Evolutionary conservation across 2,797 vertebrate species (phyloP), one percentile per base, ranked within the genome.

Genomic region (Chrosomus eos): DNA sequence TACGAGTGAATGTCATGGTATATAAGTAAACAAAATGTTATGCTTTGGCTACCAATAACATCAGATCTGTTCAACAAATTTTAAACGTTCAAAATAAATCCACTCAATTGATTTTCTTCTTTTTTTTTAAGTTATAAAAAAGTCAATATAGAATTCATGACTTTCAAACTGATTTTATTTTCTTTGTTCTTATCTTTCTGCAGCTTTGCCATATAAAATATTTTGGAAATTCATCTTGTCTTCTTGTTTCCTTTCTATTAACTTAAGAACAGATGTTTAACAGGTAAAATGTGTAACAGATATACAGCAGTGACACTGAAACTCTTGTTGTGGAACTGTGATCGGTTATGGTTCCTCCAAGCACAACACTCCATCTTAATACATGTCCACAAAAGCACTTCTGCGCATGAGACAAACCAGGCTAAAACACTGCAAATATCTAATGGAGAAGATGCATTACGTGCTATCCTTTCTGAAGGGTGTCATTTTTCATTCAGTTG

Each of bases 371-470:
- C 4, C 19, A 51, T 84, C 38, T 58, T 70, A 19, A 36, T 78
- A 60, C 48, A 68, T 7, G 13, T 78, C 45, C 16, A 70, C 26
- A 36, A 84, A 78, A 84, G 51, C 38, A 71, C 74, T 78, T 71
- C 26, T 7, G 19, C 51, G 71, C 45, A 84, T 84, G 48, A 84
- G 38, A 78, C 64, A 33, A 78, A 70, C 48, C 13, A n/a, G 48
- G 23, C 31, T 26, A 53, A 66, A 83, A 53, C 58, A 28, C 64
- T 68, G 14, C 64, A 84, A 60, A 66, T n/a, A 28, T 26, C 51
- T 84, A 78, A 84, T 71, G 66, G 73, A 84, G 68, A 73, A 62
- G 82, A 84, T 78, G 51, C 51, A 78, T 84, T 60, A 11, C 33
- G 60, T 70, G 62, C 36, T 70, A 36, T 78, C 64, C 66, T 84